These are phyloP conservation scores for Campaea margaritaria DNA, from an alignment of 2,888 invertebrate species.

Conservation along the genomic window DNA sequence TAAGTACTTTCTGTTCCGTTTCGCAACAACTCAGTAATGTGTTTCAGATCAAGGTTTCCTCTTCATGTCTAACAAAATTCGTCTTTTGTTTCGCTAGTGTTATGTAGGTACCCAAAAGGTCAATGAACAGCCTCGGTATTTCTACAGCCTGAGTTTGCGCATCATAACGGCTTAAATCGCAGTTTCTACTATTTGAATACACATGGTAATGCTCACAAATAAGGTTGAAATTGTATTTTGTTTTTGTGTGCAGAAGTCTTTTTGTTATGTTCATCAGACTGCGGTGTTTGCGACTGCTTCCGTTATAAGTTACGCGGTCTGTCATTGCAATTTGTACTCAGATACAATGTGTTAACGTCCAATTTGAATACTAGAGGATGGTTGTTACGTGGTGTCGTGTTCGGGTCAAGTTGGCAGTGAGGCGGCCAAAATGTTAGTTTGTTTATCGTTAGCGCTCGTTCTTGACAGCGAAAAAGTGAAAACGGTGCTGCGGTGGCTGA, in stretches of 20 bases:
- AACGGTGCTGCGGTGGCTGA: slow-evolving; percentile 77
- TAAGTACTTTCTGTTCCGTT: slow-evolving; percentile 26
- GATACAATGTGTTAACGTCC: slow-evolving; percentile 49
- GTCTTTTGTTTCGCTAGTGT: slow-evolving; percentile 82
- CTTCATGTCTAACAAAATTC: slow-evolving; percentile 73
- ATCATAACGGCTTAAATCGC: slow-evolving; percentile 59
- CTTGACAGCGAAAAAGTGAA: slow-evolving; percentile 86
- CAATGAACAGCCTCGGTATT: slow-evolving; percentile 85
- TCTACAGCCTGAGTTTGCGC: slow-evolving; percentile 66
- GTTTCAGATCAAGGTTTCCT: slow-evolving; percentile 75
- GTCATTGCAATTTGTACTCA: slow-evolving; percentile 65
- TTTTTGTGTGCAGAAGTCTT: slow-evolving; percentile 60
- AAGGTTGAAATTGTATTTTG: slow-evolving; percentile 59
- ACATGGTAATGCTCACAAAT: slow-evolving; percentile 53
- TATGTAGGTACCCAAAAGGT: slow-evolving; percentile 81
- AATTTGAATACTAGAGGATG: slow-evolving; percentile 50
- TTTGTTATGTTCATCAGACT: slow-evolving; percentile 62
- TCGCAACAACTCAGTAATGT: slow-evolving; percentile 55
- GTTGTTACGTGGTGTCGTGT: slow-evolving; percentile 55
- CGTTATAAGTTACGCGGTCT: slow-evolving; percentile 56
- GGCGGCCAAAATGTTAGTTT: slow-evolving; percentile 82
- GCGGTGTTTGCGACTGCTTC: slow-evolving; percentile 55
- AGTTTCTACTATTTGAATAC: slow-evolving; percentile 51
- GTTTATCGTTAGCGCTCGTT: slow-evolving; percentile 83
- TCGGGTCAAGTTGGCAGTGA: slow-evolving; percentile 66